Conservation (phyloP, 2,113 vertebrate species). For the Canis aureus region DNA sequence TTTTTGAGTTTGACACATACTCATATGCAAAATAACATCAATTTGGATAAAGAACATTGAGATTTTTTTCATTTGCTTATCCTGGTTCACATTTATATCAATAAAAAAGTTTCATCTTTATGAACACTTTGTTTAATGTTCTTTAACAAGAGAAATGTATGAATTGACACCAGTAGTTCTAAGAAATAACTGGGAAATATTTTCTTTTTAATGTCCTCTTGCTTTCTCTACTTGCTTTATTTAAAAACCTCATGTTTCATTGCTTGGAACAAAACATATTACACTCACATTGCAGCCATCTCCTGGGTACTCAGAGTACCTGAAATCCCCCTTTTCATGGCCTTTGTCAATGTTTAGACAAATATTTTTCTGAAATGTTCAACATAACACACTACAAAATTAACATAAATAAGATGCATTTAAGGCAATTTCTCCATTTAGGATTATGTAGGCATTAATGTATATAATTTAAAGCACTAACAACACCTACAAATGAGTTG, state of each 20-base stretch:
- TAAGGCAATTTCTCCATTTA: background rate
- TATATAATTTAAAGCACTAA: background rate
- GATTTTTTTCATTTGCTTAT: background rate
- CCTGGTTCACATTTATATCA: background rate
- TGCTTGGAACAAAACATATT: background rate
- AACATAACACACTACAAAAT: background rate
- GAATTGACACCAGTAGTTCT: background rate
- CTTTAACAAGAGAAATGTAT: background rate
- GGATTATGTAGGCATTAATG: background rate
- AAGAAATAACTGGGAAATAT: background rate
- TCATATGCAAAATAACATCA: background rate
- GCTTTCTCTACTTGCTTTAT: background rate
- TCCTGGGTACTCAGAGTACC: background rate
- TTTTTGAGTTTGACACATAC: background rate
- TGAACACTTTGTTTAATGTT: constrained; percentile 19
- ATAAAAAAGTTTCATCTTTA: background rate
- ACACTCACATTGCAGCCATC: background rate
- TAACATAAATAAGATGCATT: background rate
- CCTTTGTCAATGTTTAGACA: background rate
- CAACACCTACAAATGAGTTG: background rate
- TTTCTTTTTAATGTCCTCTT: background rate
- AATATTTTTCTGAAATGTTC: background rate
- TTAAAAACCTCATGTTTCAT: background rate
- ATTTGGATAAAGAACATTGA: background rate
- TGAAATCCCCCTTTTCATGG: background rate